A percentile compares a stretch with the other conserved stretches of the same genome.
Conservation (phyloP, 1,140 invertebrate species). For the Panulirus ornatus region DNA sequence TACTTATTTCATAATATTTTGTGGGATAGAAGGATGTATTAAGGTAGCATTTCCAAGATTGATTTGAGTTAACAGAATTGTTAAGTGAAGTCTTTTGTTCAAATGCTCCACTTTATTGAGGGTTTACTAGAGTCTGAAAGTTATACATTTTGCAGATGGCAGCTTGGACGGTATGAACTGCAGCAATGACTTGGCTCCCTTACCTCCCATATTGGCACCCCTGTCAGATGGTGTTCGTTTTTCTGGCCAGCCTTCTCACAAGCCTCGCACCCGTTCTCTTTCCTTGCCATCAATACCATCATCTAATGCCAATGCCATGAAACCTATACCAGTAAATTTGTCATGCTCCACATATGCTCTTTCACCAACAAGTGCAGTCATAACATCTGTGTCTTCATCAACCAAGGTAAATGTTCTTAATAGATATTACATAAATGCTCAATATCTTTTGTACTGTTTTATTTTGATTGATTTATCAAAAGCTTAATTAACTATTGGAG, state of each 20-base stretch:
- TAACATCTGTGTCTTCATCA: conserved; percentile 36
- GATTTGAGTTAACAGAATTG: too few species aligned
- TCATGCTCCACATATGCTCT: conserved; percentile 26
- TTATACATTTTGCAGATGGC: conserved; percentile 37
- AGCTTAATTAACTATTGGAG: too few species aligned
- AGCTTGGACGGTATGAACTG: conserved; percentile 37
- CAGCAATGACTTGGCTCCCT: neutral
- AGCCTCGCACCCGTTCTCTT: conserved; percentile 53
- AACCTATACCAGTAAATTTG: conserved; percentile 49
- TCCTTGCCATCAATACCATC: conserved; percentile 60
- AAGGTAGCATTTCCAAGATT: too few species aligned
- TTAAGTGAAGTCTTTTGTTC: too few species aligned
- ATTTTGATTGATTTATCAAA: too few species aligned
- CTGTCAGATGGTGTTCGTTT: conserved; percentile 12
- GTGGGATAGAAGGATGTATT: too few species aligned
- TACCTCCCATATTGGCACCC: conserved; percentile 24
- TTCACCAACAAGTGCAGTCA: conserved; percentile 8
- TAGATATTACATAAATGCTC: too few species aligned
- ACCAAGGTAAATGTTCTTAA: conserved; percentile 56
- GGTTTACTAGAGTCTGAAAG: too few species aligned
- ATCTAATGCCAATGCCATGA: neutral
- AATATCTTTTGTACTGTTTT: too few species aligned
- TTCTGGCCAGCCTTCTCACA: conserved; percentile 23
- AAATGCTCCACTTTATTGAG: too few species aligned
- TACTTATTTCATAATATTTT: too few species aligned